phyloP scores from a whole-genome alignment of 2,113 vertebrate genomes.

The Aphyosemion australe region DNA sequence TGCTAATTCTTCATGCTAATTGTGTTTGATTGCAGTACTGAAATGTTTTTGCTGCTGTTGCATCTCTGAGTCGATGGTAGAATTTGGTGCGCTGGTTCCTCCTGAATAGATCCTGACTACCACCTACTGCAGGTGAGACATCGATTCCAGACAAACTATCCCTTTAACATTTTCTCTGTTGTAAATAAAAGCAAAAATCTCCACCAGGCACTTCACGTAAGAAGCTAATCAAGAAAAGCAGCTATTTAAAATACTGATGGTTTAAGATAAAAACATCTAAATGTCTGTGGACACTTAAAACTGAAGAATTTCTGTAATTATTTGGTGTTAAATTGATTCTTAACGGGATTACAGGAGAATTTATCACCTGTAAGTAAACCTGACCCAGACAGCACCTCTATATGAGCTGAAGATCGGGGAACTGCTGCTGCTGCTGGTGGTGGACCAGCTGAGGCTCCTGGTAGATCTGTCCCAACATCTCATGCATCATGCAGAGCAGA shows the following conservation, averaged over 20 bases:
- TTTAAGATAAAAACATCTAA: neutral
- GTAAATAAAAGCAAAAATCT: neutral
- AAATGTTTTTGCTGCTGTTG: too few relatives aligned
- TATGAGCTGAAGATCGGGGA: constrained; percentile 12
- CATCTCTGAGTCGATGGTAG: too few relatives aligned
- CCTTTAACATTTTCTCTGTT: neutral
- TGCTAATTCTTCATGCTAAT: too few relatives aligned
- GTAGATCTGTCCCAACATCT: constrained; percentile 87
- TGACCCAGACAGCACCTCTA: constrained; percentile 1
- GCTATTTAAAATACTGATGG: constrained; percentile 12
- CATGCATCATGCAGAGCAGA: constrained; percentile 86
- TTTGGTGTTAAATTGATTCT: neutral
- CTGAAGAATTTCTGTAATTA: neutral
- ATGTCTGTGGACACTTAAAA: constrained; percentile 15
- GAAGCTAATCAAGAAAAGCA: neutral
- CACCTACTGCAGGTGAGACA: neutral
- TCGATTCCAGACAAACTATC: neutral
- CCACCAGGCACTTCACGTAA: constrained; percentile 16
- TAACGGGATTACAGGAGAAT: neutral
- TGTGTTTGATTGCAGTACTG: too few relatives aligned
- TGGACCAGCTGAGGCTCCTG: constrained; percentile 72
- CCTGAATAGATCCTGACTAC: neutral
- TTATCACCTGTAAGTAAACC: neutral
- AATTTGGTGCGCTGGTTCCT: neutral
- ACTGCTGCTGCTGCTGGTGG: constrained; percentile 15